Conservation (phyloP, 1,140 invertebrate genomes). For the Philopotamus ludificatus region DNA sequence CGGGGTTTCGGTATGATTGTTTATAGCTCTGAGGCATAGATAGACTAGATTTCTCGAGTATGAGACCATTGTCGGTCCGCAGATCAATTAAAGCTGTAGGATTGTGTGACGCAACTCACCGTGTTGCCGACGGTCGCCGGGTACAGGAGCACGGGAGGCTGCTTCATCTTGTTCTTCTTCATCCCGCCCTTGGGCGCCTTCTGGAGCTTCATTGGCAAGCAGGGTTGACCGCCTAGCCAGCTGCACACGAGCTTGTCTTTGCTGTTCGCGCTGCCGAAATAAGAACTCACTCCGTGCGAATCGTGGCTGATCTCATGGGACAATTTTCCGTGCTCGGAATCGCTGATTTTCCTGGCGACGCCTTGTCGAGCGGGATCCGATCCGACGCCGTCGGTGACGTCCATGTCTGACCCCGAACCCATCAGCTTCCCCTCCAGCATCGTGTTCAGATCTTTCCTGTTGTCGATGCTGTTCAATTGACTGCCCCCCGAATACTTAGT, state of each 20-base stretch:
- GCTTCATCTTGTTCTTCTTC: slow-evolving; percentile 47
- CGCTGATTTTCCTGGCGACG: background rate
- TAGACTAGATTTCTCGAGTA: too few species aligned
- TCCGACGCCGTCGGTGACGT: slow-evolving; percentile 27
- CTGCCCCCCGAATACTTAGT: slow-evolving; percentile 47
- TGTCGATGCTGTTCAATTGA: slow-evolving; percentile 44
- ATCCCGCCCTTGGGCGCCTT: slow-evolving; percentile 35
- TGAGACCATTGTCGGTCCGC: too few species aligned
- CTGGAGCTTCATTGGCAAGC: slow-evolving; percentile 33
- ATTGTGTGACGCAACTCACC: too few species aligned
- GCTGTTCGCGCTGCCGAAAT: slow-evolving; percentile 53
- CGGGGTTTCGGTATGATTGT: too few species aligned
- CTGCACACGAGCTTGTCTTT: slow-evolving; percentile 57
- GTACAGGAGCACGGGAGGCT: slow-evolving; percentile 45
- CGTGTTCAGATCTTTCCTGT: slow-evolving; percentile 49
- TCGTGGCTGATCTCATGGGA: slow-evolving; percentile 27
- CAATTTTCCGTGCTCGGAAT: slow-evolving; percentile 17
- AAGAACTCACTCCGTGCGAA: slow-evolving; percentile 28
- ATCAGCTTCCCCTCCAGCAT: slow-evolving; percentile 50
- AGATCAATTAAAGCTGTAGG: too few species aligned
- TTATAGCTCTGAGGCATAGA: too few species aligned
- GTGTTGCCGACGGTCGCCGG: slow-evolving; percentile 51
- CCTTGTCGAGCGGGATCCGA: background rate
- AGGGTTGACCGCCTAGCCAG: slow-evolving; percentile 57
- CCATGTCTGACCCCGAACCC: slow-evolving; percentile 30